Percentiles rank a stretch among this genome's conserved stretches.
Conservation (phyloP, 2,888 invertebrate species). For the Drosophila algonquin region DNA sequence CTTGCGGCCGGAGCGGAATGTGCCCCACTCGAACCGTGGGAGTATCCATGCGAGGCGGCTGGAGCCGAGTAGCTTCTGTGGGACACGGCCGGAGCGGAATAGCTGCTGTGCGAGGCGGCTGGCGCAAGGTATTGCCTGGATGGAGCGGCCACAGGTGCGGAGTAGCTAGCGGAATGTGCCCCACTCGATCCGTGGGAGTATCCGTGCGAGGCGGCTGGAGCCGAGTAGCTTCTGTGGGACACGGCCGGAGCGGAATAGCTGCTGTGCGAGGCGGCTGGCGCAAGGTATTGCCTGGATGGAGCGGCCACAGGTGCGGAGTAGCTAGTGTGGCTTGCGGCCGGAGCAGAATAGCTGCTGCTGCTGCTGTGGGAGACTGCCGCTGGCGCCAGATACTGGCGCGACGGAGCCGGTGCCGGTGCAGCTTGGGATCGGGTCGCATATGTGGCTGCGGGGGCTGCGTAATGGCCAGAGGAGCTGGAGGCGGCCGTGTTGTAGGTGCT, state of each 20-base stretch:
- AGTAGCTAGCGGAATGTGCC: conserved; percentile 6
- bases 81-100: conserved; percentile 17
- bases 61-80: too few relatives aligned
- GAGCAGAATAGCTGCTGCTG: conserved; percentile 12
- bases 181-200: too few relatives aligned
- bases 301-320: not conserved
- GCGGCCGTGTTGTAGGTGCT: conserved; percentile 55
- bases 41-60: conserved; percentile 6
- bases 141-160: conserved; percentile 6
- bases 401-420: conserved; percentile 31
- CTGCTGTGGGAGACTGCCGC: conserved; percentile 34
- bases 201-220: conserved; percentile 15
- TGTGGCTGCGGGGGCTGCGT: conserved; percentile 14
- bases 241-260: too few relatives aligned
- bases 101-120: conserved; percentile 10
- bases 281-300: conserved; percentile 38
- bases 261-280: conserved; percentile 21
- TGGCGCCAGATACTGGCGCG: conserved; percentile 42
- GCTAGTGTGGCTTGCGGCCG: conserved; percentile 7
- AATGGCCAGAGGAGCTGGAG: conserved; percentile 29
- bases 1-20: conserved; percentile 19
- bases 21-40: too few relatives aligned
- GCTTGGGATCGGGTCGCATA: conserved; percentile 8
- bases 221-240: too few relatives aligned
- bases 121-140: conserved; percentile 42